Base-by-base conservation (phyloP, 2,888 invertebrate species). In the Tubiluchus corallicola region DNA sequence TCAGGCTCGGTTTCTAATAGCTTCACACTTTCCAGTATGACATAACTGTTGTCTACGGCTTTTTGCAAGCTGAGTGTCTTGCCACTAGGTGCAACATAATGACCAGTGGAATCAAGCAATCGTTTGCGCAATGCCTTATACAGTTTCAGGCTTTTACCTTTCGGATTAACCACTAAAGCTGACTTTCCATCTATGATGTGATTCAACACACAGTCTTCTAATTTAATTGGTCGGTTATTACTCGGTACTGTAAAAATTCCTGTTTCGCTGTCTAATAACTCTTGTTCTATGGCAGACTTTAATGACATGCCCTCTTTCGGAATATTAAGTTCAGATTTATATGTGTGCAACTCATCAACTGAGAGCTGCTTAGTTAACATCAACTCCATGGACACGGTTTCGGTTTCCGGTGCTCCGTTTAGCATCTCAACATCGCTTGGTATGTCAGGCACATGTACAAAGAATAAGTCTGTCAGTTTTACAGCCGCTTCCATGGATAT, bases 401-500 rank as follows among this genome's bases (percentile, higher is more conserved):
- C 29, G 3, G 82, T 83, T 20, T 84, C 79, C 4, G 83, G 82
- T 60, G 83, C 81, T 37, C 88, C 74, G 5, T 83, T 82, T 5
- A 48, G 45, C 4, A 55, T 50, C 4, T 55, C 50, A 29, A 61
- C 53, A 43, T 60, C 50, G 15, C 53, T 49, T 2, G 61, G 56
- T 42, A 55, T 56, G 43, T 92, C 82, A 60, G 83, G 83, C 44
- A 88, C 66, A 44, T 90, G 68, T 5, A 50, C 54, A 38, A 18
- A 17, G 29, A 21, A 4, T 3, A 15, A 48, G 55, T 82, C 83
- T 64, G 79, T 82, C 48, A 83, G 70, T 58, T 83, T 71, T 46
- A 83, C 77, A 40, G 87, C 87, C 46, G 88, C 88, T 64, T 83
- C 82, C 1, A 82, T 77, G 9, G 83, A 79, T 21, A 90, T 80